Percentiles rank a stretch among this genome's conserved stretches.
Evolutionary conservation across 2,113 vertebrate genomes (phyloP).

Genomic region (Oncorhynchus tshawytscha): DNA sequence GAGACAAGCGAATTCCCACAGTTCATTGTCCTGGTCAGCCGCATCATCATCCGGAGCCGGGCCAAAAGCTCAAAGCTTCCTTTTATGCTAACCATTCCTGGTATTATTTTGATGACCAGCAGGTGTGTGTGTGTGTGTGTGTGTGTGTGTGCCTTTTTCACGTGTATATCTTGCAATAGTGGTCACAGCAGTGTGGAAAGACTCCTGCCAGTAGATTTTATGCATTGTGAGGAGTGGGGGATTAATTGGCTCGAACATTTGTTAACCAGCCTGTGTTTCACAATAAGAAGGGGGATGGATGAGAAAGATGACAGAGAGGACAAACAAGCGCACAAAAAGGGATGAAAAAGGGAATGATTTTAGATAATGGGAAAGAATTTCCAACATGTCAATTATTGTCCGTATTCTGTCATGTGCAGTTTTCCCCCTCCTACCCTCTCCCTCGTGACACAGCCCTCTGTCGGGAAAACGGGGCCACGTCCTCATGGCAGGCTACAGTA

Average conservation of each 20-base stretch:
- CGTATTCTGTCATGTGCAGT: background rate
- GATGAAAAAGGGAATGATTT: background rate
- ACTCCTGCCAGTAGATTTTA: slow-evolving; percentile 66
- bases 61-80: slow-evolving; percentile 73
- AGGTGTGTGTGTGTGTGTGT: slow-evolving; percentile 21
- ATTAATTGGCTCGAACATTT: slow-evolving; percentile 70
- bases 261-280: slow-evolving; percentile 57
- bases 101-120: slow-evolving; percentile 74
- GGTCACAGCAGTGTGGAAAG: slow-evolving; percentile 58
- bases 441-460: background rate
- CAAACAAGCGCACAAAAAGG: background rate
- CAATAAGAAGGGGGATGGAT: background rate
- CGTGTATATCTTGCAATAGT: slow-evolving; percentile 52
- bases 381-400: background rate
- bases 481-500: slow-evolving; percentile 22
- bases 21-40: slow-evolving; percentile 74
- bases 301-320: slow-evolving; percentile 5
- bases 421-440: background rate
- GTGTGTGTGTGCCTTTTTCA: slow-evolving; percentile 34
- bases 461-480: slow-evolving; percentile 14
- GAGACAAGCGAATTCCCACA: slow-evolving; percentile 78
- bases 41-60: slow-evolving; percentile 71
- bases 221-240: slow-evolving; percentile 50
- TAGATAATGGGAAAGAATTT: background rate
- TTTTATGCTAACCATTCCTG: slow-evolving; percentile 77